These are phyloP conservation scores for Yponomeuta sedellus DNA, from an alignment of 2,888 invertebrate species.

Conservation along the genomic window DNA sequence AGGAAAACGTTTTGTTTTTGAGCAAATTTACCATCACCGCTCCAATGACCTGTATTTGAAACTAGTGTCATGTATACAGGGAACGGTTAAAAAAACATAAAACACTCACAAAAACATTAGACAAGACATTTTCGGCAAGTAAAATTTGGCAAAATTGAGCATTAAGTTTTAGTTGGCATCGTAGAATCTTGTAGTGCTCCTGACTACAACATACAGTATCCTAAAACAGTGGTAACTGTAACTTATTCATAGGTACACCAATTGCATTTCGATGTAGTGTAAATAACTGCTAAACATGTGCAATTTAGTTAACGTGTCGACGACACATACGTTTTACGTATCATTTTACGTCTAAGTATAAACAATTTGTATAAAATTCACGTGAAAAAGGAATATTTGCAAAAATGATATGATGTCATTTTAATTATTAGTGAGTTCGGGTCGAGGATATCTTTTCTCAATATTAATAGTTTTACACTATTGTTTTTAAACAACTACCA, in stretches of 20 bases:
- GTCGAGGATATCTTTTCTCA: constrained; percentile 4
- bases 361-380: constrained; percentile 11
- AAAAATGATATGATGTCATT: constrained; percentile 14
- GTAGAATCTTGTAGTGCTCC: constrained; percentile 57
- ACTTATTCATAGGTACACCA: constrained; percentile 60
- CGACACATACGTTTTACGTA: constrained; percentile 20
- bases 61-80: not conserved
- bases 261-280: constrained; percentile 29
- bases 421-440: constrained; percentile 5
- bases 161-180: constrained; percentile 70
- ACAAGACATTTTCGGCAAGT: constrained; percentile 33
- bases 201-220: constrained; percentile 52
- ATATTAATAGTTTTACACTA: constrained; percentile 3
- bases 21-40: constrained; percentile 41
- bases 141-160: constrained; percentile 77
- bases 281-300: constrained; percentile 36
- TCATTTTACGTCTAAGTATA: constrained; percentile 10
- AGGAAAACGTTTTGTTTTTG: constrained; percentile 54
- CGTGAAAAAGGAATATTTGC: constrained; percentile 11
- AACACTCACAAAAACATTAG: constrained; percentile 25
- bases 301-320: constrained; percentile 32
- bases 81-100: constrained; percentile 39
- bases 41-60: not conserved
- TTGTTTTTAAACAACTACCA: constrained; percentile 16
- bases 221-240: constrained; percentile 70